Evolutionary conservation across 2,888 invertebrate genomes (phyloP).

Genomic region (Liopterus haemorrhoidalis): DNA sequence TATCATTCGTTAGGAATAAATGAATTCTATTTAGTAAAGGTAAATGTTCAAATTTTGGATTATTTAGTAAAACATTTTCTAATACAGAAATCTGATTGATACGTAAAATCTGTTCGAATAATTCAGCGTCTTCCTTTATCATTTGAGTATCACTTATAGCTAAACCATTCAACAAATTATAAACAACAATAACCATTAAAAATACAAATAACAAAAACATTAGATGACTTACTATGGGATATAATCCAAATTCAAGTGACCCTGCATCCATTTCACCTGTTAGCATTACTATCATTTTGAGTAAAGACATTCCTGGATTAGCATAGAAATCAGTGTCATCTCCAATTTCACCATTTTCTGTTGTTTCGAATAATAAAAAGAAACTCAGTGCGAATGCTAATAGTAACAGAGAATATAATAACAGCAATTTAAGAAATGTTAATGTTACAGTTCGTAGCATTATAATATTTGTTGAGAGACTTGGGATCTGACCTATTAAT

Average conservation of each 20-base stretch:
- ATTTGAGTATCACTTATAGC: conserved; percentile 78
- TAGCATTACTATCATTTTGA: conserved; percentile 80
- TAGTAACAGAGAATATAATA: conserved; percentile 74
- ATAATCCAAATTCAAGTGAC: conserved; percentile 64
- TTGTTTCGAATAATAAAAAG: conserved; percentile 65
- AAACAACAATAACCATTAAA: conserved; percentile 73
- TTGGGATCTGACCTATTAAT: conserved; percentile 72
- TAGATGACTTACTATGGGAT: conserved; percentile 64
- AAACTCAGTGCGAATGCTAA: conserved; percentile 78
- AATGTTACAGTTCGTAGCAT: conserved; percentile 76
- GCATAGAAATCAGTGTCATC: conserved; percentile 64
- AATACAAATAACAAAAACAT: conserved; percentile 77
- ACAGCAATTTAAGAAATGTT: conserved; percentile 72
- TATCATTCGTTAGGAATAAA: conserved; percentile 61
- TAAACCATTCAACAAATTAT: conserved; percentile 76
- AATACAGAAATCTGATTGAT: conserved; percentile 67
- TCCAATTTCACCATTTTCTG: conserved; percentile 45
- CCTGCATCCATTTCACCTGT: conserved; percentile 81
- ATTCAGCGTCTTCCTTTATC: conserved; percentile 72
- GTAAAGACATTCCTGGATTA: conserved; percentile 64
- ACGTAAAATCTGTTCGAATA: conserved; percentile 68
- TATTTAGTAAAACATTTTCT: conserved; percentile 63
- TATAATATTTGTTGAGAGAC: conserved; percentile 72
- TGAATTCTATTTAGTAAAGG: conserved; percentile 56
- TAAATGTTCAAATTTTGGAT: conserved; percentile 44